A percentile compares a stretch with the other conserved stretches of the same genome.
These are phyloP conservation scores for Hemistola chrysoprasaria DNA, from an alignment of 2,888 invertebrate species.

Conservation along the genomic window DNA sequence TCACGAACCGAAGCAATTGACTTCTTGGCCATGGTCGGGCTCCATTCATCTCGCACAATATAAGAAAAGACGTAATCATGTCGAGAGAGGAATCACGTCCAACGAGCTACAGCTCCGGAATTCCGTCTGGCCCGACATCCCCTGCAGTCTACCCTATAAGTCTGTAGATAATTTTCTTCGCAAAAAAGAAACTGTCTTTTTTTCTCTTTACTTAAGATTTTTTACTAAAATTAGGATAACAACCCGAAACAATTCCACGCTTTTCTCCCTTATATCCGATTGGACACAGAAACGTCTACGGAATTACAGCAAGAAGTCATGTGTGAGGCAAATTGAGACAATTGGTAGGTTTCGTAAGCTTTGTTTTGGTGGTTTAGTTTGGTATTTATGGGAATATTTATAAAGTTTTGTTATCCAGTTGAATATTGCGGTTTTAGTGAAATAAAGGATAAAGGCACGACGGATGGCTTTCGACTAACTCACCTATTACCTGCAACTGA, in stretches of 20 bases:
- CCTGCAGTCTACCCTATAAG: constrained; percentile 49
- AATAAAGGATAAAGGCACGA: too few relatives aligned
- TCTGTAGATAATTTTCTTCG: constrained; percentile 58
- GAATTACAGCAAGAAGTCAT: constrained; percentile 2
- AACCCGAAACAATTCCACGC: constrained; percentile 37
- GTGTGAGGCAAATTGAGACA: background rate
- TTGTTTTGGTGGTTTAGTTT: too few relatives aligned
- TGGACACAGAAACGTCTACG: constrained; percentile 3
- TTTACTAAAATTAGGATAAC: constrained; percentile 47
- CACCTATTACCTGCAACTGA: too few relatives aligned
- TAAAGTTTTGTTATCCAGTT: too few relatives aligned
- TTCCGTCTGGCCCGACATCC: constrained; percentile 62
- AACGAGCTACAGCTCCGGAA: constrained; percentile 72
- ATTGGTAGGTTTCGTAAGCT: background rate
- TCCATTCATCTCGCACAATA: constrained; percentile 70
- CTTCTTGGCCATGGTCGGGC: constrained; percentile 52
- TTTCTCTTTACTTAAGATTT: constrained; percentile 43
- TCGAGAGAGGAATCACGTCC: constrained; percentile 72
- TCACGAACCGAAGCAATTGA: constrained; percentile 64
- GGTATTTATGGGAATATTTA: too few relatives aligned
- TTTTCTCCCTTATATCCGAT: constrained; percentile 21
- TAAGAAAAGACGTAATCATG: constrained; percentile 76
- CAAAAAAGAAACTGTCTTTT: constrained; percentile 42
- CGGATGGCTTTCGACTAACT: too few relatives aligned
- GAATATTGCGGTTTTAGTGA: too few relatives aligned